Base-by-base conservation (phyloP, 2,888 invertebrate species). In the Phorcus lineatus region DNA sequence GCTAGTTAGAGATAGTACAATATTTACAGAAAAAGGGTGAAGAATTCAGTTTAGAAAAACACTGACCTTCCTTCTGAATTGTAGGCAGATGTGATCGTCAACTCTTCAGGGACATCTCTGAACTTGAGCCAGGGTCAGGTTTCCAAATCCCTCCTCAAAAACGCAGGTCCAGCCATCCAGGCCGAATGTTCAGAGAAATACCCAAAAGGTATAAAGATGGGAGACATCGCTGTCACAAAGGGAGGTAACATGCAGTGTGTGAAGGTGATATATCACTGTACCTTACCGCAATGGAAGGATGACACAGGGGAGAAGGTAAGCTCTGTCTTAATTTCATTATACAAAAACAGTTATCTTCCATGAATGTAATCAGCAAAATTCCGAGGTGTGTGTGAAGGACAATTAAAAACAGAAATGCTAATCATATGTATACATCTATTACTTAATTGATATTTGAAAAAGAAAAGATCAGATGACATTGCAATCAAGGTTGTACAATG, bases 221-320 rank as follows among this genome's bases (percentile, higher is more conserved):
- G 76, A 17, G 76, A 31, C 19, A 55, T 76, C n/a, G 76, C 76
- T n/a, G 76, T 76, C 55, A 76, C 76, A 2, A 36, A 17, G 2
- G 70, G 70, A 40, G 70, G 70, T 17, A 36, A 70, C 19, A 70
- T 70, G 70, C 70, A 70, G 19, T 70, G 70, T 40, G 70, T 70
- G 70, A 36, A 70, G 36, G 31, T 36, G n/a, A 70, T 70, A 2
- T 70, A 70, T 19, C 70, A 70, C 70, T 70, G 70, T 11, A n/a
- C 36, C 17, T 40, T 70, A 0, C 70, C 70, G 3, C 36, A 19
- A 0, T 70, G 70, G 70, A 31, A 70, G 13, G 6, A 31, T 9
- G 36, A 1, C 1, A 70, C 70, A 4, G 70, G 70, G 17, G 4
- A 36, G 19, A 70, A 70, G 70, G 70, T 70, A 17, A 17, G 47